Evolutionary conservation across 2,797 vertebrate genomes (phyloP), one percentile per base, ranked within the genome.

Genomic region (Sebastolobus alascanus): DNA sequence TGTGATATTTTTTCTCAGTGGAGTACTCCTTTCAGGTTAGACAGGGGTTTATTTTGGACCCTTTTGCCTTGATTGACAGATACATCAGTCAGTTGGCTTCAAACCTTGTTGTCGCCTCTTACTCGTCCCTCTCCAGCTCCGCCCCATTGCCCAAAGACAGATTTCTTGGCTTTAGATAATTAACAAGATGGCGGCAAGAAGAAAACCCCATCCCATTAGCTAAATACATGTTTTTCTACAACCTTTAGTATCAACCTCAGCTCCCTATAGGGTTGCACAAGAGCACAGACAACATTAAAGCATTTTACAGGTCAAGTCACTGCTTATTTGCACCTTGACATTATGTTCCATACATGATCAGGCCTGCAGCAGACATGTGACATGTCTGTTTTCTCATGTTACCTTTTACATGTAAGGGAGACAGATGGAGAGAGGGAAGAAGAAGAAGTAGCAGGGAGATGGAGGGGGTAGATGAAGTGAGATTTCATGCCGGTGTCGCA

Each of bases 401-500:
- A 29, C 56, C 18, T 58, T 22, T 43, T 25, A 59, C 29, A 35
- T 80, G 25, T 31, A 38, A 73, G 38, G 55, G 56, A 73, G 10
- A 18, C 4, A 22, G 7, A 22, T 4, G n/a, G 50, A 43, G 40
- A 50, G 46, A 52, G 50, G 58, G 11, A 7, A 9, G 20, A 6
- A 10, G 6, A 43, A 40, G 31, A 22, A 56, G 35, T 31, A 55
- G 50, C 12, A 65, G 43, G 35, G 29, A 54, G 43, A 68, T 10
- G 3, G 65, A 63, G 50, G 54, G 31, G 60, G 37, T 22, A 12
- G 61, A 60, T 29, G 38, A 37, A 73, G 69, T 59, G 79, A 80
- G 64, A 78, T 89, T 79, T 81, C 67, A 37, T 65, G 64, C 68
- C 1, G 1, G 59, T 72, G 86, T 85, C 43, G 13, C 76, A 89